phyloP scores from a whole-genome alignment of 53 echinoderm and acorn worm genomes.

The Patiria pectinifera region DNA sequence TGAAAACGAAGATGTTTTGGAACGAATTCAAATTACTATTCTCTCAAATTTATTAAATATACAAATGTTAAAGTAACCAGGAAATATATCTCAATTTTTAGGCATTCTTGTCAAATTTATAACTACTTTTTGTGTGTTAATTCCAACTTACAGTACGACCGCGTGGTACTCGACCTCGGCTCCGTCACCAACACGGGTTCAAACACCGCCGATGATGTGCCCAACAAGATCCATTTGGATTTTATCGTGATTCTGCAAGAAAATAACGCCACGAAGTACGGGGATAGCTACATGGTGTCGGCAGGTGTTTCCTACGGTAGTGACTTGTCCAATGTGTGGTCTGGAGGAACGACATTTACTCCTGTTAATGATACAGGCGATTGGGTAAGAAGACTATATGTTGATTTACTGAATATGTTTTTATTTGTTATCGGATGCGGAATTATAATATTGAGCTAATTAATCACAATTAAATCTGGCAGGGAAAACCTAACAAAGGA shows the following conservation, averaged over 20 bases:
- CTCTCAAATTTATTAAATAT: no score
- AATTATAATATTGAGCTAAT: no score
- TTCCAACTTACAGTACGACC: conserved; percentile 71
- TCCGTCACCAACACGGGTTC: conserved; percentile 70
- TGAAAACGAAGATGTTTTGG: no score
- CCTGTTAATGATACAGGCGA: conserved; percentile 67
- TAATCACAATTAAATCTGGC: no score
- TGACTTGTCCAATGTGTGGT: conserved; percentile 70
- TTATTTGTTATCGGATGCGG: no score
- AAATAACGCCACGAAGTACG: conserved; percentile 81
- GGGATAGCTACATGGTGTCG: conserved; percentile 69
- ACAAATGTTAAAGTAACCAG: no score
- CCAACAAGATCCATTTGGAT: conserved; percentile 72
- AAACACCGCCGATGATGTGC: conserved; percentile 53
- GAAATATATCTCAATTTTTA: no score
- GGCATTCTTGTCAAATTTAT: no score
- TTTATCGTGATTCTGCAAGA: conserved; percentile 74
- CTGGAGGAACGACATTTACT: conserved; percentile 70
- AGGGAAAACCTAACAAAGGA: no score
- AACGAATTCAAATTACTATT: no score
- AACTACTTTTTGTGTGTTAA: not conserved
- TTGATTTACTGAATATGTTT: no score
- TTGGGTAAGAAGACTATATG: conserved; percentile 67
- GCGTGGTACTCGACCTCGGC: conserved; percentile 77
- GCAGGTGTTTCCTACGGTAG: conserved; percentile 72